Percentiles rank a stretch among this genome's conserved stretches.
Conservation (phyloP, 1,140 invertebrate species). For the Papilio machaon region DNA sequence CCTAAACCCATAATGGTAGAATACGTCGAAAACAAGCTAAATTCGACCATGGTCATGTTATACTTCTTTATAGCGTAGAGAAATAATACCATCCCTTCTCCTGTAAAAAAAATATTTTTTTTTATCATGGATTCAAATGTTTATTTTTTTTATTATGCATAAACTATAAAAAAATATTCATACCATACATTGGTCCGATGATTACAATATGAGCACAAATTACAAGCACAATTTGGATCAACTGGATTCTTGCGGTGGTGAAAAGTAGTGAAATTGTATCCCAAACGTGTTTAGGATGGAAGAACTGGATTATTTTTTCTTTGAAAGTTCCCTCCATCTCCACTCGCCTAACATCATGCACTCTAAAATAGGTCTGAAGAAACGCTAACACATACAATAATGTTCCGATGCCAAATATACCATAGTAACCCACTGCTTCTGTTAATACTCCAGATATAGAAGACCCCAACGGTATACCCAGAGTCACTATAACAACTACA, state of each 20-base stretch:
- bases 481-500: conserved; percentile 81
- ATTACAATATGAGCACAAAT: conserved; percentile 78
- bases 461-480: conserved; percentile 74
- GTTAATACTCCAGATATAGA: conserved; percentile 76
- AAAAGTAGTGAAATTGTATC: conserved; percentile 78
- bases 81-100: conserved; percentile 67
- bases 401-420: conserved; percentile 70
- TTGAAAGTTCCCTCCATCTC: conserved; percentile 54
- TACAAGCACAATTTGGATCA: conserved; percentile 70
- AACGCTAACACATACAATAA: conserved; percentile 67
- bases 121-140: neutral
- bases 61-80: conserved; percentile 71
- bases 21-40: conserved; percentile 73
- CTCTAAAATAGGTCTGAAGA: conserved; percentile 64
- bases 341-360: conserved; percentile 62
- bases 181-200: conserved; percentile 80
- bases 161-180: conserved; percentile 40
- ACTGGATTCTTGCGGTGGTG: conserved; percentile 60
- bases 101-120: conserved; percentile 54
- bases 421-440: conserved; percentile 75
- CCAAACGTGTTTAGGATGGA: conserved; percentile 75
- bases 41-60: conserved; percentile 69
- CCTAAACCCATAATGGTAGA: conserved; percentile 67
- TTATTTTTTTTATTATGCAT: neutral
- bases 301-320: conserved; percentile 66